These are phyloP conservation scores for Thymallus thymallus DNA, from an alignment of 2,113 vertebrate species.

Conservation along the genomic window DNA sequence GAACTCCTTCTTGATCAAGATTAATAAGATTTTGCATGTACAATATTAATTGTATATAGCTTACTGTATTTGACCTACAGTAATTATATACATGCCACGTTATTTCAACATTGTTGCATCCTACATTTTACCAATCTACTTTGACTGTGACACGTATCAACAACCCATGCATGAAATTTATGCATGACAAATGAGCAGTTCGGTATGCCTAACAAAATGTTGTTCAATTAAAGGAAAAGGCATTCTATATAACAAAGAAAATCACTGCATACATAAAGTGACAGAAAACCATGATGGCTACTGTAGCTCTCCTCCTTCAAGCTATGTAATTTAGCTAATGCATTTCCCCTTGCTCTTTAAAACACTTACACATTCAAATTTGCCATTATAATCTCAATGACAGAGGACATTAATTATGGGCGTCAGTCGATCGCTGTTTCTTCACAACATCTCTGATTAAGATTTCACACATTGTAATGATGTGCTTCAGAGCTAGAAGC, in stretches of 20 bases:
- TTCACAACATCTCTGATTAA: slow-evolving; percentile 97
- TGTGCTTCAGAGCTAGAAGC: slow-evolving; percentile 88
- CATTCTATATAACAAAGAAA: slow-evolving; percentile 72
- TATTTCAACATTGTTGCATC: slow-evolving; percentile 26
- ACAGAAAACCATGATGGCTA: slow-evolving; percentile 65
- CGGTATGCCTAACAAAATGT: slow-evolving; percentile 67
- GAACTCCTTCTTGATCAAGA: too few species aligned
- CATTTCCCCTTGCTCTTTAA: slow-evolving; percentile 81
- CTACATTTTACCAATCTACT: slow-evolving; percentile 55
- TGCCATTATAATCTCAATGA: slow-evolving; percentile 91
- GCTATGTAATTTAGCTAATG: slow-evolving; percentile 79
- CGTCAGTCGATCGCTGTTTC: slow-evolving; percentile 90
- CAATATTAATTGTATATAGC: background rate
- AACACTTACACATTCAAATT: slow-evolving; percentile 81
- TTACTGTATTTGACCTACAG: slow-evolving; percentile 19
- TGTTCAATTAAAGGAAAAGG: slow-evolving; percentile 77
- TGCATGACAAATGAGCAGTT: slow-evolving; percentile 65
- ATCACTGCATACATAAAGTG: slow-evolving; percentile 66
- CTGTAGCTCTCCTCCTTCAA: slow-evolving; percentile 58
- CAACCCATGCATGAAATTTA: slow-evolving; percentile 71
- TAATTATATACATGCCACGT: background rate
- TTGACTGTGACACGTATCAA: slow-evolving; percentile 65
- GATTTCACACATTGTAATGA: slow-evolving; percentile 98
- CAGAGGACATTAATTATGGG: slow-evolving; percentile 97
- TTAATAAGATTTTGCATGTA: too few species aligned